phyloP scores from a whole-genome alignment of 2,888 invertebrate genomes.

The Dexiosoma caninum region DNA sequence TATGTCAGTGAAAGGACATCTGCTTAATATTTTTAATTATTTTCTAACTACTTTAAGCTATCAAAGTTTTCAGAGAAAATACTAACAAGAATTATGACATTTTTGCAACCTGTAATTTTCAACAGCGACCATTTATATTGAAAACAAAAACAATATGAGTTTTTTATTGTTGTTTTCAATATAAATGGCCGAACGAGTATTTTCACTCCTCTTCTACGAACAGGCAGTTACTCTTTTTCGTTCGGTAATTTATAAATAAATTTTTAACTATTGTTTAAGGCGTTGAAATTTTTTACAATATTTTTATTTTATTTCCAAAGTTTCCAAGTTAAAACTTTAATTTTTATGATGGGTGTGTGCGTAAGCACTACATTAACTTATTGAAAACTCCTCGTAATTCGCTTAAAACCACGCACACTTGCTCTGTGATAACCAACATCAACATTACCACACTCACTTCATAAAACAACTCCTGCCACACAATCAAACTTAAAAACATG shows the following conservation, averaged over 20 bases:
- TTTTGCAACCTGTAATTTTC: not conserved
- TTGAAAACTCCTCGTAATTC: not conserved
- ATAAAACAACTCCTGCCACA: constrained; percentile 17
- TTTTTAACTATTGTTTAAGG: too few species aligned
- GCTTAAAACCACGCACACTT: not conserved
- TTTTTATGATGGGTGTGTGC: too few species aligned
- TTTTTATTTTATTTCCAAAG: too few species aligned
- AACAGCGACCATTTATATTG: not conserved
- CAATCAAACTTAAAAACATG: not conserved
- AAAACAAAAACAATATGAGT: too few species aligned
- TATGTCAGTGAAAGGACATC: too few species aligned
- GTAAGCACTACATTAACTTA: not conserved
- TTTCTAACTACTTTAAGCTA: not conserved
- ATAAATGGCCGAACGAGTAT: too few species aligned
- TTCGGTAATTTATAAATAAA: too few species aligned
- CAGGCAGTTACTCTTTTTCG: too few species aligned
- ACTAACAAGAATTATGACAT: not conserved
- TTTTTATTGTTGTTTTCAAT: too few species aligned
- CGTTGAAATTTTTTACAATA: too few species aligned
- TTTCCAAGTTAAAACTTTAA: too few species aligned
- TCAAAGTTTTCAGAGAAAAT: not conserved
- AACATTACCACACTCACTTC: not conserved
- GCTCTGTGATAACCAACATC: not conserved
- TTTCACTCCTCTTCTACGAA: too few species aligned
- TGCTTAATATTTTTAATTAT: not conserved